These are phyloP conservation scores for Melitaea athalia DNA, from an alignment of 2,888 invertebrate genomes.

Conservation along the genomic window DNA sequence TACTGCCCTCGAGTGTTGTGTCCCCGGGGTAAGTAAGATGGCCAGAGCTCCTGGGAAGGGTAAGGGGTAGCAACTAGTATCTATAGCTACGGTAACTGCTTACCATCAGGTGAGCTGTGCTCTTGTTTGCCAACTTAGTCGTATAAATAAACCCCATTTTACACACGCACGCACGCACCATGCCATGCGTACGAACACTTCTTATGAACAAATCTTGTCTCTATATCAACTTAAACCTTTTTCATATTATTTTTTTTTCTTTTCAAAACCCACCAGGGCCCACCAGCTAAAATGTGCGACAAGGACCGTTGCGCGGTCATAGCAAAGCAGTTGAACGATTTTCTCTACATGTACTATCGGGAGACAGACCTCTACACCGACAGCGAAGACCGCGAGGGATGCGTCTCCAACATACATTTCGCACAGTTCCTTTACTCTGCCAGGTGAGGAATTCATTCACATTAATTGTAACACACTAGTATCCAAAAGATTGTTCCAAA, in stretches of 20 bases:
- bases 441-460: slow-evolving; percentile 53
- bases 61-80: too few species aligned
- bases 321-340: slow-evolving; percentile 92
- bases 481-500: too few species aligned
- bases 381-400: slow-evolving; percentile 84
- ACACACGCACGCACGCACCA: too few species aligned
- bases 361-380: slow-evolving; percentile 91
- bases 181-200: background rate
- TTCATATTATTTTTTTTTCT: slow-evolving; percentile 8
- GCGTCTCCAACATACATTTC: slow-evolving; percentile 75
- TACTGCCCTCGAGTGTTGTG: too few species aligned
- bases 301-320: slow-evolving; percentile 92
- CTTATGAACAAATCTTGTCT: too few species aligned
- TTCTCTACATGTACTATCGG: slow-evolving; percentile 90
- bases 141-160: too few species aligned
- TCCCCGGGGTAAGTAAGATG: too few species aligned
- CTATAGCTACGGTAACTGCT: too few species aligned
- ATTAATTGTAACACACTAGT: background rate
- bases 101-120: too few species aligned
- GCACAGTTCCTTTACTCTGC: slow-evolving; percentile 76
- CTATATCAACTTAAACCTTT: background rate
- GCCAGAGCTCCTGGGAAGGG: too few species aligned
- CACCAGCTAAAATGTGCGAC: slow-evolving; percentile 87
- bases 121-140: too few species aligned
- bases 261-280: slow-evolving; percentile 76